Conservation (phyloP, 2,888 invertebrate species). For the Carcina quercana region DNA sequence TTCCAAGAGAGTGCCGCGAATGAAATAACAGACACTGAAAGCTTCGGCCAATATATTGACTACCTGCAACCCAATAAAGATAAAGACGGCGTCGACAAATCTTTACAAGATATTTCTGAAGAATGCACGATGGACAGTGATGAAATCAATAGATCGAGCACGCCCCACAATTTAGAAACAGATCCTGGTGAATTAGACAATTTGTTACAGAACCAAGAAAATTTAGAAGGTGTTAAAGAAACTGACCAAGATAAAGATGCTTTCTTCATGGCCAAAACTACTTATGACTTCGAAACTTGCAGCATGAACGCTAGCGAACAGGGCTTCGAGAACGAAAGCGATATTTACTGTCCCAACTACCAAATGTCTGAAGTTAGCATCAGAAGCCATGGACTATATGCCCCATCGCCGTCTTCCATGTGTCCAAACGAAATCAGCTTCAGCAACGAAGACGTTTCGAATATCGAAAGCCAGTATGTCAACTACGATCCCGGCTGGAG, state of each 20-base stretch:
- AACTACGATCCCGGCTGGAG: slow-evolving; percentile 74
- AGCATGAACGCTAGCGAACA: slow-evolving; percentile 65
- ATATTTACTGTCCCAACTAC: slow-evolving; percentile 75
- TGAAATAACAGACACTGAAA: slow-evolving; percentile 68
- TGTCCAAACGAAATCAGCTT: slow-evolving; percentile 68
- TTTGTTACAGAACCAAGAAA: slow-evolving; percentile 39
- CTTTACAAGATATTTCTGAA: slow-evolving; percentile 62
- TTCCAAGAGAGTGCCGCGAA: slow-evolving; percentile 68
- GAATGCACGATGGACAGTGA: slow-evolving; percentile 65
- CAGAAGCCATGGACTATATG: slow-evolving; percentile 77
- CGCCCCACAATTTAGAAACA: slow-evolving; percentile 41
- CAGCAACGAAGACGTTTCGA: slow-evolving; percentile 65
- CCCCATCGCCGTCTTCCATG: slow-evolving; percentile 74
- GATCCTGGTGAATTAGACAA: slow-evolving; percentile 40
- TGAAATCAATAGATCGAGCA: slow-evolving; percentile 46
- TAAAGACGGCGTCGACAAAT: slow-evolving; percentile 49
- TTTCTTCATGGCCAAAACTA: slow-evolving; percentile 57
- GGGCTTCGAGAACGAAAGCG: slow-evolving; percentile 74
- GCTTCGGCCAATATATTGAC: slow-evolving; percentile 67
- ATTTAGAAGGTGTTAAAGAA: slow-evolving; percentile 38
- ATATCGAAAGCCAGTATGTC: slow-evolving; percentile 69
- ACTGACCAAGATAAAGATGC: slow-evolving; percentile 51
- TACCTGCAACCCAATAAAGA: slow-evolving; percentile 60
- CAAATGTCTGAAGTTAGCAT: slow-evolving; percentile 79
- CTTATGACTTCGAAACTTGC: slow-evolving; percentile 62